Evolutionary conservation across 1,140 invertebrate genomes (phyloP), one percentile per base, ranked within the genome.

Genomic region (Papilio polyxenes): DNA sequence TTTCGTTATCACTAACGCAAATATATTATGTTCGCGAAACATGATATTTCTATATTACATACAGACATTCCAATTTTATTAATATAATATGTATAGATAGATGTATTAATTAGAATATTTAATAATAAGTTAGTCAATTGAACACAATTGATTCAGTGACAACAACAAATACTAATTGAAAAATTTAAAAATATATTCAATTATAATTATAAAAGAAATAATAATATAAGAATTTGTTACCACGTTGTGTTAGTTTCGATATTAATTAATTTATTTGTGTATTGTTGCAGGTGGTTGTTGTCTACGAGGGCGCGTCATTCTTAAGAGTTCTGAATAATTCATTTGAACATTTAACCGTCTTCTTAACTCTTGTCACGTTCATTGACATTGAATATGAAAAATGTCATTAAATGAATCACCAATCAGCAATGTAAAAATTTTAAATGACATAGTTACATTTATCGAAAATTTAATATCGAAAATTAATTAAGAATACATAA

Each of bases 321-420:
- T 88, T 90, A 92, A 92, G 90, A 88, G 87, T 89, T 82, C 86
- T 94, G 92, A 94, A 94, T 93, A 83, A 93, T 94, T 94, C 91
- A 93, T 88, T 82, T 84, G 86, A 85, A 91, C 92, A 92, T 92
- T 92, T 91, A 91, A 88, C 88, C 86, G 85, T 82, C 86, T 86
- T 87, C 87, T 85, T 82, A 86, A 87, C 86, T 80, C 83, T 82
- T 62, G 69, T 83, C 85, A 84, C 87, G 85, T 86, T 85, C 87
- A 83, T 80, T 82, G 65, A 72, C 53, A 81, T 82, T 78, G 62
- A 59, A 78, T 81, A 81, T 79, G 56, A 79, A 59, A 44, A 48
- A 65, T 79, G 59, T n/a, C 53, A 78, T 0, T 37, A 20, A 79
- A 80, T 48, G 31, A 80, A 69, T 80, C 40, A 31, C 9, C 49